These are phyloP conservation scores for Columba livia DNA, from an alignment of 2,113 vertebrate species.

Conservation along the genomic window DNA sequence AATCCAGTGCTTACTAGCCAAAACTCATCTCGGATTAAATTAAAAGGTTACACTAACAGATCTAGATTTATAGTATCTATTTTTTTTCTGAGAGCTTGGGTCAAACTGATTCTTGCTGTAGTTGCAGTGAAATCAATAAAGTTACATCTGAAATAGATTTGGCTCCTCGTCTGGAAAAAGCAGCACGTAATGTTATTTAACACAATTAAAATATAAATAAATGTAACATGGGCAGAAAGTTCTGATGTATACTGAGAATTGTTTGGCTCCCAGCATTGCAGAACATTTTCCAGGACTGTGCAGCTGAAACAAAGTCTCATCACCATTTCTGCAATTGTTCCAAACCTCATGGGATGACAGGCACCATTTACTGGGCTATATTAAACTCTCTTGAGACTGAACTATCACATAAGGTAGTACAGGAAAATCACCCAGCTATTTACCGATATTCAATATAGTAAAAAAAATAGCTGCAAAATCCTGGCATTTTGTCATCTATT, in stretches of 20 bases:
- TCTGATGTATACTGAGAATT: conserved; percentile 14
- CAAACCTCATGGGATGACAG: not conserved
- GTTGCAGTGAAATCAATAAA: conserved; percentile 30
- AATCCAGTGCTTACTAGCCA: not conserved
- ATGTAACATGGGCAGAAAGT: not conserved
- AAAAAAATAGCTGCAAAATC: not conserved
- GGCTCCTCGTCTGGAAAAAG: conserved; percentile 12
- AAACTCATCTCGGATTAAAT: not conserved
- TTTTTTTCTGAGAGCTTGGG: not conserved
- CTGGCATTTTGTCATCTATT: not conserved
- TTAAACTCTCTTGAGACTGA: not conserved
- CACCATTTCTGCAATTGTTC: not conserved
- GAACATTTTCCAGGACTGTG: conserved; percentile 20
- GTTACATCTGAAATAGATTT: conserved; percentile 42
- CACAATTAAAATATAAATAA: conserved; percentile 46
- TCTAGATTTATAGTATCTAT: not conserved
- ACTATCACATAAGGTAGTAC: not conserved
- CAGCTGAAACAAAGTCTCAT: not conserved
- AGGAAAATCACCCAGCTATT: not conserved
- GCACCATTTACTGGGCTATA: not conserved
- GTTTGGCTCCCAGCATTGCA: not conserved
- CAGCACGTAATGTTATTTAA: not conserved
- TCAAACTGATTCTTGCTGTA: conserved; percentile 18
- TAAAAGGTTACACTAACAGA: not conserved
- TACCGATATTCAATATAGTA: not conserved